phyloP scores from a whole-genome alignment of 1,140 invertebrate genomes.

The Zaprionus ghesquierei region DNA sequence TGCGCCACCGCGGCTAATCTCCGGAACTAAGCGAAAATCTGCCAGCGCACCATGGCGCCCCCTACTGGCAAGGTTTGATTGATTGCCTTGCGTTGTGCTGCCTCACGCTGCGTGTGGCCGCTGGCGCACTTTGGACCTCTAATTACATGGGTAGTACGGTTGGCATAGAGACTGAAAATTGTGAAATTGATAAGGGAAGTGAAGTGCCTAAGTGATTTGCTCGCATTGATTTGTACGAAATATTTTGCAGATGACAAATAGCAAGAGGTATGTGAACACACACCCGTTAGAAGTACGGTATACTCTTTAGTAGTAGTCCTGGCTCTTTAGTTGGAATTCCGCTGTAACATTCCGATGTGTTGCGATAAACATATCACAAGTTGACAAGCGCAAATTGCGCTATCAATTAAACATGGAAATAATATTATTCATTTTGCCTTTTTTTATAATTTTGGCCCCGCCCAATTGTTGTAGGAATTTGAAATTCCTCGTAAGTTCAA shows the following conservation, averaged over 20 bases:
- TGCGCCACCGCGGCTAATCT: constrained; percentile 15
- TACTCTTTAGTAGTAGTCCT: neutral
- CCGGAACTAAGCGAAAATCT: constrained; percentile 31
- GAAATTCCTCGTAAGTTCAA: neutral
- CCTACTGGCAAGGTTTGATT: constrained; percentile 30
- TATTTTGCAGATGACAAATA: neutral
- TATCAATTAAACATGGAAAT: constrained; percentile 1
- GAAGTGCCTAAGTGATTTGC: neutral
- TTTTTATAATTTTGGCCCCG: neutral
- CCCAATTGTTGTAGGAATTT: neutral
- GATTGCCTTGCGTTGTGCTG: constrained; percentile 53
- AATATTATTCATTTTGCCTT: neutral
- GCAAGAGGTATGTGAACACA: neutral
- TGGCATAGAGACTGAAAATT: neutral
- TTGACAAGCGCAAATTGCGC: neutral
- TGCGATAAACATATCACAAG: neutral
- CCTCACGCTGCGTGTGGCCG: neutral
- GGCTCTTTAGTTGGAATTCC: neutral
- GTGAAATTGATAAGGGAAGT: constrained; percentile 11
- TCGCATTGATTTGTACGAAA: neutral
- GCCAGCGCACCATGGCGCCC: neutral
- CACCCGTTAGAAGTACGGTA: neutral
- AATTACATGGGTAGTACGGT: neutral
- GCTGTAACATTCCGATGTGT: neutral
- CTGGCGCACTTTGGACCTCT: neutral